Base-by-base conservation (phyloP, 2,888 invertebrate species). In the Aradus depressus region DNA sequence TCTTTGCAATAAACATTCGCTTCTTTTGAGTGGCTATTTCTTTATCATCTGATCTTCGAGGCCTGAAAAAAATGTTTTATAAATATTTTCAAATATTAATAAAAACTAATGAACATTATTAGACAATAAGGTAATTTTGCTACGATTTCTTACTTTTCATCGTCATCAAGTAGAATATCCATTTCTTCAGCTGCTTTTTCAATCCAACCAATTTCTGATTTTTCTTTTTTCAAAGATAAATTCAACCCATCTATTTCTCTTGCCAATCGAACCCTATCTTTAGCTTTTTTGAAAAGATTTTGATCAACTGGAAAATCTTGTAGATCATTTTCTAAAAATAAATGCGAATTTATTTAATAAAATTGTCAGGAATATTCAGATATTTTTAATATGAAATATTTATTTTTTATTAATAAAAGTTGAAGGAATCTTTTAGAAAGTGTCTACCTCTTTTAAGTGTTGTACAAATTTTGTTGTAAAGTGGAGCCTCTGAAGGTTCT, bases 91-190 rank as follows among this genome's bases (percentile, higher is more conserved):
- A 35, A 42, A 26, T 37, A 2, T 6, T 2, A 37, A 18, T 4
- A 18, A 16, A 19, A 3, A 4, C 21, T 16, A 35, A 35, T 16
- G 3, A 35, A 16, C 21, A 10, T 3, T 6, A 16, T 2, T 19
- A 37, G 10, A 6, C 12, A 19, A 12, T 37, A 38, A 21, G 14
- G 25, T 6, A 14, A 39, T 6, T 23, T 22, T 18, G 22, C 3
- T 14, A 39, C 25, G 25, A 38, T 22, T 25, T 38, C 47, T 37
- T 6, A 47, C 47, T 26, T 8, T 10, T 47, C 37, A 37, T 79
- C 80, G 32, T 88, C 84, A 62, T 92, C 92, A 2, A 93, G 70
- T 53, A 96, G 78, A 61, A 93, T 83, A 67, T 96, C 96, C 81
- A 92, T 86, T 59, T 93, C 91, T 57, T 80, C 76, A 0, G 90